phyloP scores from a whole-genome alignment of 35 echinoderm and acorn worm species.

The Apostichopus parvimensis region DNA sequence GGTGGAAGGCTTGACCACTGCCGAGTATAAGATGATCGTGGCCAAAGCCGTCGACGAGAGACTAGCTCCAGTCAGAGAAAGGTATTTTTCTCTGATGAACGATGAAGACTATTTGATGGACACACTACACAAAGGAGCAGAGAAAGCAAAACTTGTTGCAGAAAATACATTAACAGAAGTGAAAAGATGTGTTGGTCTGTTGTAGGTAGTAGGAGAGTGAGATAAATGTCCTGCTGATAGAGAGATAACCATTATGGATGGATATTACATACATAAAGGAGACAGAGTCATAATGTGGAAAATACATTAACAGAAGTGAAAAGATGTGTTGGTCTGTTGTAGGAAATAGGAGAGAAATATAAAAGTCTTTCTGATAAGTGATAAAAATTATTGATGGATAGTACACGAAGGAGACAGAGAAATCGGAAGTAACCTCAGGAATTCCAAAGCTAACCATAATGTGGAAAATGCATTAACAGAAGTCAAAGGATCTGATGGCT shows the following conservation, averaged over 20 bases:
- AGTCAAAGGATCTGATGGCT: too few relatives aligned
- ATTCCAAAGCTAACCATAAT: too few relatives aligned
- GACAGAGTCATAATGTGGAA: too few relatives aligned
- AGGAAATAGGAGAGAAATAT: neutral
- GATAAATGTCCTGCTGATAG: too few relatives aligned
- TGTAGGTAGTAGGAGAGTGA: neutral
- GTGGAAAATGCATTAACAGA: too few relatives aligned
- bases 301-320: slow-evolving; percentile 80
- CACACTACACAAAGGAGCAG: slow-evolving; percentile 66
- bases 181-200: slow-evolving; percentile 84
- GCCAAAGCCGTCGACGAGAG: slow-evolving; percentile 81
- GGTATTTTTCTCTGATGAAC: slow-evolving; percentile 50
- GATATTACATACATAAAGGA: too few relatives aligned
- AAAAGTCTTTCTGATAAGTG: too few relatives aligned
- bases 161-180: slow-evolving; percentile 77
- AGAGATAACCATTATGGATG: too few relatives aligned
- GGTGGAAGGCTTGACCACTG: slow-evolving; percentile 63
- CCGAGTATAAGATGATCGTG: slow-evolving; percentile 84
- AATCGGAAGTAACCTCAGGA: too few relatives aligned
- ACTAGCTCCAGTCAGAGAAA: slow-evolving; percentile 80
- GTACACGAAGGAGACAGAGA: too few relatives aligned
- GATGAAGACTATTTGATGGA: slow-evolving; percentile 70
- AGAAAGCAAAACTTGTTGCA: slow-evolving; percentile 73
- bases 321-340: slow-evolving; percentile 75
- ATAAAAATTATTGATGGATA: too few relatives aligned